These are phyloP conservation scores for Euzophera pinguis DNA, from an alignment of 2,888 invertebrate genomes.

Conservation along the genomic window DNA sequence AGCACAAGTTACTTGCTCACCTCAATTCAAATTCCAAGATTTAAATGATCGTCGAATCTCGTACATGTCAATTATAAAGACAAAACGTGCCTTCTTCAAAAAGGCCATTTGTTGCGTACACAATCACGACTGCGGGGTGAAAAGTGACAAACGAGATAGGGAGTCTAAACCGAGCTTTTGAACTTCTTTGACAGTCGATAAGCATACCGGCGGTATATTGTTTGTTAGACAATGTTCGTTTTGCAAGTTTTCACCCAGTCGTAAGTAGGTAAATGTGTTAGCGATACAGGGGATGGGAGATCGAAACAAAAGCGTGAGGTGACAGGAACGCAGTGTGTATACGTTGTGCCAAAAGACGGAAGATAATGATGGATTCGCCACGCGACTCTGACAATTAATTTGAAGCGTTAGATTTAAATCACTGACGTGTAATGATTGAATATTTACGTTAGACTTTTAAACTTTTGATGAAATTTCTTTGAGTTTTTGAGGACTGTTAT, in stretches of 20 bases:
- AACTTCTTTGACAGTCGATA: conserved; percentile 78
- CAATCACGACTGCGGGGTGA: conserved; percentile 63
- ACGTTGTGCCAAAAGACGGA: conserved; percentile 43
- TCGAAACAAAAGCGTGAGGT: conserved; percentile 43
- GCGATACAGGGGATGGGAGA: conserved; percentile 50
- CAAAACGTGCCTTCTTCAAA: conserved; percentile 51
- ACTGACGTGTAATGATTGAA: not conserved
- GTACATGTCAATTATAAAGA: conserved; percentile 60
- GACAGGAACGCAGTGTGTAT: conserved; percentile 36
- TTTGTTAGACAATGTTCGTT: conserved; percentile 67
- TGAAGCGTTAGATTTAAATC: conserved; percentile 24
- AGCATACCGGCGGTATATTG: conserved; percentile 52
- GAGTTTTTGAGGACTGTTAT: too few species aligned
- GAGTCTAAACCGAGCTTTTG: conserved; percentile 71
- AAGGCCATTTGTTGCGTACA: conserved; percentile 66
- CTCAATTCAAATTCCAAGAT: too few species aligned
- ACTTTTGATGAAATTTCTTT: not conserved
- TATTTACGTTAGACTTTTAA: not conserved
- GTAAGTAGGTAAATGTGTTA: conserved; percentile 77
- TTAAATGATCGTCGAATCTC: conserved; percentile 13
- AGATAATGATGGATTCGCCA: conserved; percentile 60
- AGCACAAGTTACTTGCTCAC: too few species aligned
- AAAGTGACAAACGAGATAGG: conserved; percentile 74
- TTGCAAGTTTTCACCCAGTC: conserved; percentile 73
- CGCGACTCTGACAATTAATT: conserved; percentile 43